Percentiles rank a stretch among this genome's conserved stretches.
phyloP scores from a whole-genome alignment of 2,797 vertebrate species.

The Euphonia xanthogaster region DNA sequence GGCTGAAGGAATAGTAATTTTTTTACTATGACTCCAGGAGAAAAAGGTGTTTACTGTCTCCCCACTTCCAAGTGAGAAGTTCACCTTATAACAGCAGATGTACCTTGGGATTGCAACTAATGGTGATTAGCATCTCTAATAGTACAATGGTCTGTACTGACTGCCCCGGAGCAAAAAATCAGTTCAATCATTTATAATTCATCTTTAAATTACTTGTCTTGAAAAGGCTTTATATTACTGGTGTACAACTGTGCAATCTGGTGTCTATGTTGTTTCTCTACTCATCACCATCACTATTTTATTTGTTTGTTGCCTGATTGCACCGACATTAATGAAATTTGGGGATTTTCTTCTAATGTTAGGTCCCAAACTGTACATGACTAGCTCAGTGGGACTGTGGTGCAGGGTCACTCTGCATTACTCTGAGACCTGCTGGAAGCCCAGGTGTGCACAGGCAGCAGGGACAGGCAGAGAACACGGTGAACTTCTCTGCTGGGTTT shows the following conservation, averaged over 20 bases:
- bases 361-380: not conserved
- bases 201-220: not conserved
- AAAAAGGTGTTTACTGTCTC: not conserved
- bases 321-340: not conserved
- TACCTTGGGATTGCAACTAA: not conserved
- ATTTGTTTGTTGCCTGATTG: accelerated
- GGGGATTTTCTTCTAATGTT: not conserved
- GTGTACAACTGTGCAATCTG: not conserved
- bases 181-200: not conserved
- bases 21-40: not conserved
- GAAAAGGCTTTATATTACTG: not conserved
- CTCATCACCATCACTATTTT: not conserved
- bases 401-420: not conserved
- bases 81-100: not conserved
- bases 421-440: not conserved
- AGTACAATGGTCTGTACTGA: not conserved
- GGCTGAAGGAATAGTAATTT: not conserved
- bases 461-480: not conserved
- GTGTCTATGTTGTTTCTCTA: not conserved
- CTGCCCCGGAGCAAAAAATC: not conserved
- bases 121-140: not conserved
- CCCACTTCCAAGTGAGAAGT: not conserved
- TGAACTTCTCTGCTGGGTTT: not conserved
- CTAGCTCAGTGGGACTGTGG: not conserved
- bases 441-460: not conserved